Evolutionary conservation across 1,140 invertebrate genomes (phyloP).

Genomic region (Diuraphis noxia): DNA sequence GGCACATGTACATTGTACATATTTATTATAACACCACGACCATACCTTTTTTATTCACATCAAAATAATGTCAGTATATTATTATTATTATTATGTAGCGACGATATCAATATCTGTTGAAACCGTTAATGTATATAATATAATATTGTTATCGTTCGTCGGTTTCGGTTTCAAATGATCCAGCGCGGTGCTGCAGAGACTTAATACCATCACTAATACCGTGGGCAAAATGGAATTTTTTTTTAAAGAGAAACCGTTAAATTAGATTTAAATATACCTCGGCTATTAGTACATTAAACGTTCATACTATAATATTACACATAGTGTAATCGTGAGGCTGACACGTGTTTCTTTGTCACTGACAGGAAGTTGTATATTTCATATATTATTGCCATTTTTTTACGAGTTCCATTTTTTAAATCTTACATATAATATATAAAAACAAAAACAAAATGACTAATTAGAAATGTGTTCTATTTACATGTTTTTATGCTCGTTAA

Average conservation of each 20-base stretch:
- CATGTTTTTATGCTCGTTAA: constrained; percentile 19
- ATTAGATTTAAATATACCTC: constrained; percentile 23
- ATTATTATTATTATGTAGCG: background rate
- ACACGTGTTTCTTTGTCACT: constrained; percentile 41
- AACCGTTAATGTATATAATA: background rate
- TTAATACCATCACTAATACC: background rate
- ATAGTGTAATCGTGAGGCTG: background rate
- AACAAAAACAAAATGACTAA: constrained; percentile 40
- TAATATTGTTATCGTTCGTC: background rate
- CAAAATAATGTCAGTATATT: background rate
- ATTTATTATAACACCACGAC: background rate
- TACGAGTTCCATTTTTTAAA: constrained; percentile 22
- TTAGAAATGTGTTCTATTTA: constrained; percentile 38
- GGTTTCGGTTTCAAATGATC: background rate
- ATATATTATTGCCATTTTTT: constrained; percentile 30
- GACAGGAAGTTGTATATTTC: constrained; percentile 29
- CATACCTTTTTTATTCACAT: background rate
- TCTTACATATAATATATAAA: background rate
- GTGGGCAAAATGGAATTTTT: background rate
- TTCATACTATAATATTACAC: background rate
- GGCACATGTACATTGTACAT: no score
- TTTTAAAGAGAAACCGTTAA: background rate
- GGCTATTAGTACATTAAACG: background rate
- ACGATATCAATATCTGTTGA: background rate
- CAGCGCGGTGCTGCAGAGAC: background rate